Evolutionary conservation across 2,113 vertebrate species (phyloP), one percentile per base, ranked within the genome.

Genomic region (Dasypus novemcinctus): DNA sequence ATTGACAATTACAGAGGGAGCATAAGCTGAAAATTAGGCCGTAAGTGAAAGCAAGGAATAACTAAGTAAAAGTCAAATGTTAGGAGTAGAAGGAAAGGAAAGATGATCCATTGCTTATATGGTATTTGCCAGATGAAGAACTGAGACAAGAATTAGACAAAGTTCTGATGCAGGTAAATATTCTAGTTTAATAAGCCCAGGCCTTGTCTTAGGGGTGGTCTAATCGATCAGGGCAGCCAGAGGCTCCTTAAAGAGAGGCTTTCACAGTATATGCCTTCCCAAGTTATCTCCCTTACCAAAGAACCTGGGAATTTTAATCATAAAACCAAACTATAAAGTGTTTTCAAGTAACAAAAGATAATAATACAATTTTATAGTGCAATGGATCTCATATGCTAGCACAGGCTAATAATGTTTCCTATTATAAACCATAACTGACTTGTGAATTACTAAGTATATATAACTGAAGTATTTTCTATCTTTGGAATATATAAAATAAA

Each of bases 291-390:
- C 94, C 20, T 36, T 86, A 87, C 49, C 23, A 43, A 93, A 94
- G 21, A 75, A 25, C 29, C 82, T 95, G 63, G 66, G 82, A 86
- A 91, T 82, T 90, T 93, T 92, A 84, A 88, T 94, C 85, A 95
- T 96, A 97, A 96, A 96, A 81, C 36, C 46, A 94, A 94, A 94
- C 25, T 89, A 46, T 52, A 86, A 63, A 59, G 95, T 96, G 31
- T 94, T 96, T 97, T 94, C 72, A 91, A 88, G 63, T 89, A 93
- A 96, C 43, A 90, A 94, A 93, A 93, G 64, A 95, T 11, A 3
- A 76, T 92, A 95, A 95, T 91, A 86, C 57, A 88, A 68, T 78
- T 93, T 96, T 93, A 96, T 43, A 66, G 66, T 46, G 21, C 61
- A 93, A 23, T 81, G 41, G 29, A 17, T 82, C 86, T 96, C 27